Base-by-base conservation (phyloP, 1,140 invertebrate species). In the Penaeus vannamei region DNA sequence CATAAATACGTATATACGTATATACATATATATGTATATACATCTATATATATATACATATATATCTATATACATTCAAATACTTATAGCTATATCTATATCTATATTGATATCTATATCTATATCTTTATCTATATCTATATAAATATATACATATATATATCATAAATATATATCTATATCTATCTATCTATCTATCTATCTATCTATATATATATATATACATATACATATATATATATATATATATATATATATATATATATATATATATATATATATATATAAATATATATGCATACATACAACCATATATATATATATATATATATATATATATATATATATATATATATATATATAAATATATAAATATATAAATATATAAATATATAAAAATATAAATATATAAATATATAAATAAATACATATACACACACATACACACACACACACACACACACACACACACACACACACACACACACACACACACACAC, bases 211-310 rank as follows among this genome's bases (percentile, higher is more conserved):
- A 53, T 53, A 53, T 53, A 53, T 53, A 53, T 53, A 53, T 53
- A 53, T 53, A 53, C 10, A 53, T 53, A 8, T 80, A 80, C 36
- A 80, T 80, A 80, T 80, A 80, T 80, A 80, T 80, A 80, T 80
- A 36, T 80, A 80, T 80, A 80, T 80, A 80, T 80, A 80, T 80
- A 80, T 80, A 80, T 80, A 80, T 80, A 80, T 80, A 80, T 80
- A 80, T 80, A 80, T 80, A 80, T 80, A 46, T 80, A 46, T 80
- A 80, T 80, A 46, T 80, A 46, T 80, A 80, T 80, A 46, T 80
- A 46, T 80, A 80, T 80, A 46, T 80, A 46, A 42, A 80, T 80
- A 36, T 80, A 46, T 80, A 80, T 80, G 4, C 42, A 46, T 80
- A 80, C 42, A 46, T 80, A 80, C 42, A 42, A 20, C 0, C 17